Conservation (phyloP, 2,888 invertebrate genomes). For the Orthosia incerta region DNA sequence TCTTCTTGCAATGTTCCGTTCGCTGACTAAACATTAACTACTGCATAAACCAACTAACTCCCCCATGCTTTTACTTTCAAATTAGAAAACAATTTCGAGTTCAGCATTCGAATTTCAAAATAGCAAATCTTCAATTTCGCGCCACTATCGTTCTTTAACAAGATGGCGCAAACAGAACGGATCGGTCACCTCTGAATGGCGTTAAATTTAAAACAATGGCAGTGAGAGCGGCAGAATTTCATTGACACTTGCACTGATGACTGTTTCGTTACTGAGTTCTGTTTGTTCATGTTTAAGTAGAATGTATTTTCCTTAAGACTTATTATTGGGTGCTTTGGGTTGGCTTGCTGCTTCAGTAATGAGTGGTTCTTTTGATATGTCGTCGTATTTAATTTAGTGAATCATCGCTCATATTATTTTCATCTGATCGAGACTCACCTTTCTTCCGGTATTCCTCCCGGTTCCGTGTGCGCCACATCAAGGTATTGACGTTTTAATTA, state of each 20-base stretch:
- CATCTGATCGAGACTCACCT: no score
- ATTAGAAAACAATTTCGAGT: constrained; percentile 28
- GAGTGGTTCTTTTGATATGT: no score
- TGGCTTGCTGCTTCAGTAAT: neutral
- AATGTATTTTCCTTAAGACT: neutral
- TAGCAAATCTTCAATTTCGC: constrained; percentile 49
- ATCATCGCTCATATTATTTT: no score
- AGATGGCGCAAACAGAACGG: constrained; percentile 69
- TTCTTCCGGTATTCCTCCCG: no score
- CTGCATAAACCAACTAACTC: no score
- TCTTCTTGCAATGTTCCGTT: no score
- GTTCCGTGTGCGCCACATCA: no score
- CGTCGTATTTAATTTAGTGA: neutral
- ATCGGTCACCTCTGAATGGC: constrained; percentile 67
- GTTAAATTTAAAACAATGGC: constrained; percentile 67
- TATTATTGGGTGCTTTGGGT: neutral
- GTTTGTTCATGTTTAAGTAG: constrained; percentile 20
- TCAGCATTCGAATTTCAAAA: constrained; percentile 30
- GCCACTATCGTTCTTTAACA: constrained; percentile 37
- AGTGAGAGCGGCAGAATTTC: constrained; percentile 67
- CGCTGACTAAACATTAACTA: no score
- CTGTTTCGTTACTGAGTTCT: constrained; percentile 35
- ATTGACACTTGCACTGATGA: constrained; percentile 41
- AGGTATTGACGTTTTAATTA: no score
- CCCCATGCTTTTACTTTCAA: constrained; percentile 9